Percentiles rank a stretch among this genome's conserved stretches.
phyloP scores from a whole-genome alignment of 2,888 invertebrate genomes.

The Temnothorax unifasciatus region DNA sequence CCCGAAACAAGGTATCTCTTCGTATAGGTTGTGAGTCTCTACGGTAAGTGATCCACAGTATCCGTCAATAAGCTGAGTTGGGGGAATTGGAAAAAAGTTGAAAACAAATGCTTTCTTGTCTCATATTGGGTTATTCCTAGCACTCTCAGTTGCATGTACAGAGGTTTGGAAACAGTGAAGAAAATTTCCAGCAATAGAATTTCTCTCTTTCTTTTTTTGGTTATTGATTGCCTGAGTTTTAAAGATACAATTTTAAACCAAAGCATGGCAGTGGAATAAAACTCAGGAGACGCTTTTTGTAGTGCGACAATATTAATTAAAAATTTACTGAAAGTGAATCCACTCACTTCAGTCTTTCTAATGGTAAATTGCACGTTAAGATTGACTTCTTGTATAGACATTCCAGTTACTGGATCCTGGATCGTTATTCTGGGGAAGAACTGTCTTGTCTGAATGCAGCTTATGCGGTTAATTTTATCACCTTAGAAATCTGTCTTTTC shows the following conservation, averaged over 20 bases:
- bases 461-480: neutral
- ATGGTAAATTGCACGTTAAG: neutral
- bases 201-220: neutral
- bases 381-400: conserved; percentile 7
- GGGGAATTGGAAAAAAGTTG: neutral
- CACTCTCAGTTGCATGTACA: neutral
- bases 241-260: neutral
- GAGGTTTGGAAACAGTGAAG: neutral
- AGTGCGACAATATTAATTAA: neutral
- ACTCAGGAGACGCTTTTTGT: neutral
- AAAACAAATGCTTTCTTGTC: neutral
- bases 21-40: neutral
- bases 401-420: neutral
- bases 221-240: neutral
- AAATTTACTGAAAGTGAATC: neutral
- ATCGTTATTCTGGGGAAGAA: neutral
- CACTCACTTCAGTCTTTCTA: neutral
- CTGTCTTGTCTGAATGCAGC: neutral
- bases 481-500: neutral
- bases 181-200: neutral
- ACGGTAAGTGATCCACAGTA: neutral
- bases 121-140: neutral
- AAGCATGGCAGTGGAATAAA: conserved; percentile 1
- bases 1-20: neutral
- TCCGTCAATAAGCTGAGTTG: neutral